phyloP scores from a whole-genome alignment of 2,888 invertebrate genomes.

The Carcina quercana region DNA sequence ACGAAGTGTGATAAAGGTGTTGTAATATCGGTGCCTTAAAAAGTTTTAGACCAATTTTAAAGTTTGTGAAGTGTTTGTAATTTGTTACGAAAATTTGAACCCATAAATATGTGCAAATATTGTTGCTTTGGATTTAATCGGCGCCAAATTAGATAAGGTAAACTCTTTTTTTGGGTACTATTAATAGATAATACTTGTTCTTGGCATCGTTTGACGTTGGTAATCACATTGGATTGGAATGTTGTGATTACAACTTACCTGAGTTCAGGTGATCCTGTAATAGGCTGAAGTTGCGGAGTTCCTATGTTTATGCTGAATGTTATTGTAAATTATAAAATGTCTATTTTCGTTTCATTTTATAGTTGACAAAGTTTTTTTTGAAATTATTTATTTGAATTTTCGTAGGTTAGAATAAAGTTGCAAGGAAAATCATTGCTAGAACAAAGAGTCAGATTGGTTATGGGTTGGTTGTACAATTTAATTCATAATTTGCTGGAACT shows the following conservation, averaged over 20 bases:
- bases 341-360: no score
- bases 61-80: conserved; percentile 21
- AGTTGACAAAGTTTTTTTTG: no score
- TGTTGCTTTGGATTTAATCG: neutral
- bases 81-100: conserved; percentile 4
- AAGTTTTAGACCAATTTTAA: conserved; percentile 49
- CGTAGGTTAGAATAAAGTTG: no score
- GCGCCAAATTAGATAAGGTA: conserved; percentile 3
- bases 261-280: no score
- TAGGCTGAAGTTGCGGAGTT: no score
- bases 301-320: no score
- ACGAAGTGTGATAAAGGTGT: conserved; percentile 30
- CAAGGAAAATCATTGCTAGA: no score
- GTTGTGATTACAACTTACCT: conserved; percentile 7
- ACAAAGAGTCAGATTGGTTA: no score
- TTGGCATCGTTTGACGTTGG: conserved; percentile 5
- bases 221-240: conserved; percentile 11
- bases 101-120: conserved; percentile 7
- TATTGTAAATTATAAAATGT: no score
- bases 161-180: neutral
- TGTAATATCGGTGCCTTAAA: conserved; percentile 38
- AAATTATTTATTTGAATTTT: no score
- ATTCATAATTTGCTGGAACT: no score
- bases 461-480: no score
- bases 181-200: neutral